These are phyloP conservation scores for Rhinolophus sinicus DNA, from an alignment of 2,113 vertebrate genomes.

Conservation along the genomic window DNA sequence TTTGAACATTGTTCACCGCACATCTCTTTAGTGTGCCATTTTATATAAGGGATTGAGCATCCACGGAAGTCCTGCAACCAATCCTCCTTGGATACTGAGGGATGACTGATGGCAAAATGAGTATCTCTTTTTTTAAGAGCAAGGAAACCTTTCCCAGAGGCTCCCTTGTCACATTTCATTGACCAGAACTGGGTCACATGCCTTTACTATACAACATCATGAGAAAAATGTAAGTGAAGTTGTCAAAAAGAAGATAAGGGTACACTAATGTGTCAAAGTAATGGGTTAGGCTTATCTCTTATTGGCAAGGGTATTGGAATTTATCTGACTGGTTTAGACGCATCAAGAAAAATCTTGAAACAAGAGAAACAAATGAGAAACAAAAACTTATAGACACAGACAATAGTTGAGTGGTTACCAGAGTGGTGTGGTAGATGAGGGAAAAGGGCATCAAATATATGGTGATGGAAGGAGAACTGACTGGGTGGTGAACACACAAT, in stretches of 20 bases:
- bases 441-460: no score
- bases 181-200: background rate
- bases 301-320: background rate
- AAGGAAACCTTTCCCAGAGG: background rate
- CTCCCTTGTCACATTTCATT: background rate
- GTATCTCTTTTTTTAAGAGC: background rate
- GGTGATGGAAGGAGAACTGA: no score
- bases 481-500: no score
- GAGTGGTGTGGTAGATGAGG: no score
- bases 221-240: background rate
- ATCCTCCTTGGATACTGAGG: background rate
- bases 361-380: no score
- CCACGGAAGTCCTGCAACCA: background rate
- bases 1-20: background rate
- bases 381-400: no score
- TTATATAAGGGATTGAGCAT: background rate
- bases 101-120: background rate
- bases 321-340: background rate
- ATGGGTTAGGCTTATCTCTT: background rate
- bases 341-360: background rate
- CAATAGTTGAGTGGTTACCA: no score
- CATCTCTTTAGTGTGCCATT: background rate
- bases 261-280: background rate
- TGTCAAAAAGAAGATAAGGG: background rate
- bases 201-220: background rate